These are phyloP conservation scores for Uloborus diversus DNA, from an alignment of 1,140 invertebrate genomes.

Conservation along the genomic window DNA sequence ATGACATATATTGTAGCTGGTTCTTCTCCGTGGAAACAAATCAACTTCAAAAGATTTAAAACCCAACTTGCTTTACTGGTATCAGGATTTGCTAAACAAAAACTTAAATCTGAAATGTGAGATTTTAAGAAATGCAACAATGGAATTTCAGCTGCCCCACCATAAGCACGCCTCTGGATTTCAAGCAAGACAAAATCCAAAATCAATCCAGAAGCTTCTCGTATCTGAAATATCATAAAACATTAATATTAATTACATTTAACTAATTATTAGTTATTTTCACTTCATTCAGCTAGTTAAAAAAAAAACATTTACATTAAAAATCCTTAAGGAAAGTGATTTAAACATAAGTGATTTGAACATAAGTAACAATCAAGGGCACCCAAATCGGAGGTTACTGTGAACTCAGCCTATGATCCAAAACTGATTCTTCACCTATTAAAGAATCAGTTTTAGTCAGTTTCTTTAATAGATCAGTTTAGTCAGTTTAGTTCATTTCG, in stretches of 20 bases:
- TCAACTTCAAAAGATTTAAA: conserved; percentile 54
- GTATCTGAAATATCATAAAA: background rate
- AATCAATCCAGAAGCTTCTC: conserved; percentile 54
- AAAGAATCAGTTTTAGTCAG: no score
- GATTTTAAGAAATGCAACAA: conserved; percentile 52
- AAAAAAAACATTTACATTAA: no score
- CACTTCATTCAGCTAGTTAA: no score
- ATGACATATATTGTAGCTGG: conserved; percentile 54
- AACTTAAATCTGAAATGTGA: conserved; percentile 51
- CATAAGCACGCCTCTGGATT: conserved; percentile 58
- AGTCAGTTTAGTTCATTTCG: no score
- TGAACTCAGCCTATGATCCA: no score
- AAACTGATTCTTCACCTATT: no score
- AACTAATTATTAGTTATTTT: background rate
- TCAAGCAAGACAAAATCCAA: conserved; percentile 60
- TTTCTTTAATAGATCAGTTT: no score
- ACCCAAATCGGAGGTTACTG: no score
- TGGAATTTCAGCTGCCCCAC: conserved; percentile 54
- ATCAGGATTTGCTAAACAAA: conserved; percentile 24
- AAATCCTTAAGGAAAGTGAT: no score
- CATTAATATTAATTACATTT: background rate
- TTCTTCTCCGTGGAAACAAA: conserved; percentile 59
- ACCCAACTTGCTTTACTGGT: conserved; percentile 58
- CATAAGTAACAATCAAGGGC: no score
- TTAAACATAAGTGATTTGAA: no score